Evolutionary conservation across 2,888 invertebrate genomes (phyloP), one percentile per base, ranked within the genome.

Genomic region (Agrypnus murinus): DNA sequence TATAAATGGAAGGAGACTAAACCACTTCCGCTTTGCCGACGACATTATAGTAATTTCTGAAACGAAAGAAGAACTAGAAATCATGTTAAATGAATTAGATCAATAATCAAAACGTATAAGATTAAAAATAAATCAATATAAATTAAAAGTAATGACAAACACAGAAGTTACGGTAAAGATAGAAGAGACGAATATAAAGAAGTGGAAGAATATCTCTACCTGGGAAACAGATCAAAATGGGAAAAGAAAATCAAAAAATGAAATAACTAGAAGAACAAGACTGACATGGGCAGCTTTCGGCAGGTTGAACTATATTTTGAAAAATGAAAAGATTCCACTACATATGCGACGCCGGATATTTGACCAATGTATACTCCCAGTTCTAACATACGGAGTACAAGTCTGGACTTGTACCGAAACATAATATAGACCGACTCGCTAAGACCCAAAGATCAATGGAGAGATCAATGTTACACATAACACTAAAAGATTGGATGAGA

Each of bases 11-110:
- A 34, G 6, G 9, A 7, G 6, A 6, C 34, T 34, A 34, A 34
- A 34, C 34, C 34, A 34, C 9, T n/a, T 40, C 40, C 40, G 40
- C 7, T 40, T 40, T 40, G 40, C 40, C 6, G 40, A 40, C 40
- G 40, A 40, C 40, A 40, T 40, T 4, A n/a, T 6, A 8, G 8
- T 40, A 6, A 40, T 40, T n/a, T 8, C 8, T n/a, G n/a, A 40
- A 40, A 40, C 40, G 4, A 40, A 40, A 10, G 10, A 40, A 10
- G 40, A 40, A 40, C 40, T 40, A 40, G 40, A 40, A 40, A n/a
- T 40, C 5, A 40, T 40, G 40, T 40, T 40, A 40, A 40, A 34
- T 34, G 34, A 34, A 34, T 34, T 34, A 34, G 9, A 34, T 34
- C 34, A 34, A 34, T 5, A 34, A 34, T 34, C 34, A 34, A 34